phyloP scores from a whole-genome alignment of 1,140 invertebrate genomes.

The Temnothorax nylanderi region DNA sequence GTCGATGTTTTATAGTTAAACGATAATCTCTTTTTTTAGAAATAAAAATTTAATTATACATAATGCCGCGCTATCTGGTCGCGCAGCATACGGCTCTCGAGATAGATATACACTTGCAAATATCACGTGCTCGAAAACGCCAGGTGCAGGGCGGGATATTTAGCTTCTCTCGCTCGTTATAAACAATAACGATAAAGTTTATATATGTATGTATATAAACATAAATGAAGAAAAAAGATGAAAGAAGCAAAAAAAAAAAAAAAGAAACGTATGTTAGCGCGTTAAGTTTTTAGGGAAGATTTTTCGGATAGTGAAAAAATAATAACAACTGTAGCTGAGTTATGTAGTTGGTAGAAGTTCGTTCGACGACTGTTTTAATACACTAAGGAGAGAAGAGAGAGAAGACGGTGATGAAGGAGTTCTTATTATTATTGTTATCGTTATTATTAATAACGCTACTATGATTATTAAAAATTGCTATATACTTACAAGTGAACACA shows the following conservation, averaged over 20 bases:
- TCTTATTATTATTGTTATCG: slow-evolving; percentile 68
- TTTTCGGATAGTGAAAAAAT: slow-evolving; percentile 76
- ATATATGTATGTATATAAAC: slow-evolving; percentile 47
- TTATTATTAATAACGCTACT: slow-evolving; percentile 48
- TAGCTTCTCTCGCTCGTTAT: slow-evolving; percentile 22
- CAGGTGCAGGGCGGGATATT: slow-evolving; percentile 23
- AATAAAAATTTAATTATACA: slow-evolving; percentile 12
- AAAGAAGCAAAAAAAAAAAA: slow-evolving; percentile 63
- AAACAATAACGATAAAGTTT: slow-evolving; percentile 11
- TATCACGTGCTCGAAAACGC: slow-evolving; percentile 30
- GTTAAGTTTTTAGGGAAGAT: slow-evolving; percentile 82
- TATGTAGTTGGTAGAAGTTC: slow-evolving; percentile 83
- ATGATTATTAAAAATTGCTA: slow-evolving; percentile 63
- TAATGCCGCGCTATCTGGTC: slow-evolving; percentile 39
- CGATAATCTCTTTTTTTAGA: neutral
- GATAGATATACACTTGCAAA: slow-evolving; percentile 26
- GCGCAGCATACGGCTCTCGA: slow-evolving; percentile 30
- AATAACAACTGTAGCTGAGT: slow-evolving; percentile 80
- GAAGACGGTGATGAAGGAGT: slow-evolving; percentile 60
- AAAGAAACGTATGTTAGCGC: slow-evolving; percentile 75
- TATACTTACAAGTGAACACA: slow-evolving; percentile 76
- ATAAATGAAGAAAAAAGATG: slow-evolving; percentile 58
- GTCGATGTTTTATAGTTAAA: slow-evolving; percentile 40
- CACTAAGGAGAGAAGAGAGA: slow-evolving; percentile 71
- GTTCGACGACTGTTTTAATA: slow-evolving; percentile 84